Evolutionary conservation across 2,888 invertebrate species (phyloP), one percentile per base, ranked within the genome.

Genomic region (Oscheius sp.): DNA sequence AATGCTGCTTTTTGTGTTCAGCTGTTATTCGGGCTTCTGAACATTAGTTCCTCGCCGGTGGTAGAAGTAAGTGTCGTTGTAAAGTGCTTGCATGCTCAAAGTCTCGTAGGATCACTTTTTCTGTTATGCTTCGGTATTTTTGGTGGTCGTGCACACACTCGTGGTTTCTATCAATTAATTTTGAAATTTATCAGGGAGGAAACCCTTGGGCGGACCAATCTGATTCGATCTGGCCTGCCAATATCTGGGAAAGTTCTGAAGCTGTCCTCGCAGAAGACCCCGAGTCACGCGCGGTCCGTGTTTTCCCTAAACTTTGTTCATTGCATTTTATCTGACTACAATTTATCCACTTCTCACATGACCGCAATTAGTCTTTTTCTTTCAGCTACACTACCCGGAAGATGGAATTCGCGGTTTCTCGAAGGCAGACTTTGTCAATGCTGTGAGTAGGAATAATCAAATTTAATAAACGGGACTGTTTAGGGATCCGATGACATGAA

Each of bases 61-160:
- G 63, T 53, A 55, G 68, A 68, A 68, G 68, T 68, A 68, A 68
- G 68, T 68, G 55, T 35, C 35, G 68, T 68, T 53, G 68, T 68
- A 68, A 68, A 53, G 35, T 10, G 29, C 53, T 11, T 42, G 58
- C 58, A 58, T 58, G 58, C n/a, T 53, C 53, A 53, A 11, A 29
- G 42, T 42, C 13, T 9, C 13, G 53, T 21, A 4, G 29, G 53
- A 11, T 53, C 53, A 21, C 53, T 13, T 53, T 21, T 63, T 48
- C 21, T 53, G n/a, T 53, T 53, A 21, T 53, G 53, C 53, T 53
- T 53, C 11, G 53, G 53, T 29, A 21, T 53, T 53, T 53, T 21
- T 60, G 35, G 60, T 37, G 37, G 13, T 10, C 37, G 37, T 60
- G 37, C n/a, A 58, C 60, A 13, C 33, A 35, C 35, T 60, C 59